Evolutionary conservation across 2,797 vertebrate genomes (phyloP), one percentile per base, ranked within the genome.

Genomic region (Valencia hispanica): DNA sequence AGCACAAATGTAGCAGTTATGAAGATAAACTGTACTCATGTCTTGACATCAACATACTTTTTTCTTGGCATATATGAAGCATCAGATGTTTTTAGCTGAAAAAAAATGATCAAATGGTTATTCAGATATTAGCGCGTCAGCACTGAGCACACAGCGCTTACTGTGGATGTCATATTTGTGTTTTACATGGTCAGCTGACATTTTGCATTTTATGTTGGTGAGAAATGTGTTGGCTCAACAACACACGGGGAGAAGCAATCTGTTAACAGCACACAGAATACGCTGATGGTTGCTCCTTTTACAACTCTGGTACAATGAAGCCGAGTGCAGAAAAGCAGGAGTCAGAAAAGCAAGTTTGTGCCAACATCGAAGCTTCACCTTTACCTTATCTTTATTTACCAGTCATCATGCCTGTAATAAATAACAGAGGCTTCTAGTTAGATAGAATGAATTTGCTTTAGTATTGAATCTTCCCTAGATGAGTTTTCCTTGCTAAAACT

Each of bases 181-280:
- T 75, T 63, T 45, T 50, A 72, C 18, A 1, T 27, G 14, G 39
- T 20, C 50, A 12, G 43, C 15, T 65, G 75, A 80, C 80, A 61
- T 87, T 55, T 87, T 87, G 79, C 12, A 30, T 69, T 57, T 34
- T 0, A 15, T 74, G 79, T 65, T 77, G 78, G 30, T 73, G 41
- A 70, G 75, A 70, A 70, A 78, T 59, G 0, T 73, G 81, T 84
- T 79, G 78, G 68, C 70, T 73, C 78, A 75, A 83, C 72, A 77
- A 79, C 59, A 71, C 36, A 0, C n/a, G 0, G 34, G 53, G n/a
- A 55, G 39, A 53, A 68, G 57, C n/a, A 47, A 43, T 68, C 73
- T 91, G 87, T 87, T 88, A 83, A 87, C 83, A 43, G 55, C 78
- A 78, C 74, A 80, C 45, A 68, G 63, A 74, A 79, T 74, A 27